Percentiles rank a stretch among this genome's conserved stretches.
These are phyloP conservation scores for Terrapene triunguis DNA, from an alignment of 2,113 vertebrate species.

Conservation along the genomic window DNA sequence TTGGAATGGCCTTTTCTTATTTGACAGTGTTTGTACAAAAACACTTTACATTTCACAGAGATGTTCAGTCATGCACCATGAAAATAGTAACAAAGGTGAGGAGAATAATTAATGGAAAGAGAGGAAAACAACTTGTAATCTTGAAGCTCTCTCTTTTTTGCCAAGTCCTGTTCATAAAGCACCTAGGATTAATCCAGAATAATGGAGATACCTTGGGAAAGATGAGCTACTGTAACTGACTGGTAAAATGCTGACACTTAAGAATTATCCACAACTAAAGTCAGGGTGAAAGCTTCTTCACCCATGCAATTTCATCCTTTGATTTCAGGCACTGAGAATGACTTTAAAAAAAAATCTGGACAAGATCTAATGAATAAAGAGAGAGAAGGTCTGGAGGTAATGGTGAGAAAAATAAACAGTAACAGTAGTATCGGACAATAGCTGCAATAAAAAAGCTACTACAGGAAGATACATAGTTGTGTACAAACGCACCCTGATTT, in stretches of 20 bases:
- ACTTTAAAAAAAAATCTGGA: not conserved
- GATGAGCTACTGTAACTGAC: not conserved
- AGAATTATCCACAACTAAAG: not conserved
- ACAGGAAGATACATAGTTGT: not conserved
- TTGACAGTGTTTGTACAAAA: not conserved
- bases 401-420: not conserved
- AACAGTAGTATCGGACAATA: not conserved
- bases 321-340: not conserved
- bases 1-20: not conserved
- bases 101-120: not conserved
- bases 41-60: fast-evolving
- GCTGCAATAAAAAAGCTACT: not conserved
- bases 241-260: not conserved
- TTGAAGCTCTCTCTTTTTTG: not conserved
- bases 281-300: not conserved
- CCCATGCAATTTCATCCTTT: not conserved
- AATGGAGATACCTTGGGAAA: not conserved
- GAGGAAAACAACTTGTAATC: not conserved
- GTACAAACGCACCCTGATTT: not conserved
- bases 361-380: not conserved
- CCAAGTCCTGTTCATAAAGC: not conserved
- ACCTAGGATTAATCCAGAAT: not conserved
- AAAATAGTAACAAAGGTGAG: not conserved
- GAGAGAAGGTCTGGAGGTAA: not conserved
- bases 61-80: not conserved